Base-by-base conservation (phyloP, 2,888 invertebrate genomes). In the Anthrax anthrax region DNA sequence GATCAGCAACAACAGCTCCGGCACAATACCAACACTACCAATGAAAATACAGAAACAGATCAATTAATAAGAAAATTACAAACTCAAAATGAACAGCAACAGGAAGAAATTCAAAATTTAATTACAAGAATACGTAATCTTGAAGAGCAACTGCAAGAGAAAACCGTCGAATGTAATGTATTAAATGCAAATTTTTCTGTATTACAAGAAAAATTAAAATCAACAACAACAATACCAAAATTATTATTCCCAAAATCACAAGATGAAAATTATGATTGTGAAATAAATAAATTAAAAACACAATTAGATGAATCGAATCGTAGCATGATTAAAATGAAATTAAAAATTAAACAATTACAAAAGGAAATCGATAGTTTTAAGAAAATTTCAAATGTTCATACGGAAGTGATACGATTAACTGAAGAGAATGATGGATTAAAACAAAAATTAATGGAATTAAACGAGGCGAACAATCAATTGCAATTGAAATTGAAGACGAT, bases 401-500 rank as follows among this genome's bases (percentile, higher is more conserved):
- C 76, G 37, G 79, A 84, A 62, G 71, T 84, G 48, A 73, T 80
- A 1, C 74, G 73, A 55, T 65, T 85, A 42, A 74, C 72, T 58
- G 73, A 73, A 49, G 78, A 78, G 58, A 72, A 79, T 54, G 74
- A 76, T 51, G 72, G 74, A 53, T 66, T 83, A 43, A 78, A 79
- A 51, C 81, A 85, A 56, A 81, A 79, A 71, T 77, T 92, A 50
- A 82, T 84, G 14, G 85, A 88, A 61, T 68, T 92, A 53, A 88
- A 89, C 69, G 88, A 89, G 66, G 91, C 91, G 8, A 23, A 23
- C 4, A 8, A 8, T 8, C 4, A 23, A 23, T 23, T 23, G 8
- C 4, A 6, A 8, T 72, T 90, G 62, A 82, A 82, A 70, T 36
- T 45, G 9, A 1, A 32, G 8, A 34, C 32, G n/a, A n/a, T n/a